Evolutionary conservation across 2,797 vertebrate genomes (phyloP), one percentile per base, ranked within the genome.

Genomic region (Enteromius fasciolatus): DNA sequence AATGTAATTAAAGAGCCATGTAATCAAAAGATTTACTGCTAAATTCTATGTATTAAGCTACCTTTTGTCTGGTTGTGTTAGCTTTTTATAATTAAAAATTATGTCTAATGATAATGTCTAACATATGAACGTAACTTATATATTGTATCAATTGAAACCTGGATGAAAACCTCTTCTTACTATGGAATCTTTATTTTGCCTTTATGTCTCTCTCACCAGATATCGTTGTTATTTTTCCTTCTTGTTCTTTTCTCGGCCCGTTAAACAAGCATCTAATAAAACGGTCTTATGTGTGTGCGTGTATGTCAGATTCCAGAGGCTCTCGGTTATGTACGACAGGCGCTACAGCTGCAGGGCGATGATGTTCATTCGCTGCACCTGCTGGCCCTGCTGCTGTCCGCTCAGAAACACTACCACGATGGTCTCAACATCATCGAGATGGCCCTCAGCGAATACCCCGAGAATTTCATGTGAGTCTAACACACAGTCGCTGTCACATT

Each of bases 361-460:
- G 97, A 99, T 36, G 96, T 97, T 87, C 97, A 99, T 93, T 98
- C 97, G 52, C 94, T 99, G 86, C 98, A 99, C 90, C 95, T 99
- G 83, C 96, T 99, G 78, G 96, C 98, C 5, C 94, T 99, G 88
- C 89, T 99, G 77, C 93, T 99, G 1, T 99, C 98, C 0, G 97
- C 98, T 1, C 98, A 99, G 93, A 99, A 99, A 89, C 98, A 99
- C 90, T 96, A 98, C 91, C 98, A 99, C 0, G 98, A 99, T 3
- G 97, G 94, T 15, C 95, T 99, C 86, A 99, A 97, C 89, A 99
- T 99, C 86, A 97, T 98, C n/a, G 98, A 99, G 92, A 99, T 99
- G 97, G 97, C 98, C 76, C 95, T 99, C 85, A 98, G 97, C 0
- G 98, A 99, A 92, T 98, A 99, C 83, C 98, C 98, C 0, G 98